Base-by-base conservation (phyloP, 1,140 invertebrate species). In the Temnothorax nylanderi region DNA sequence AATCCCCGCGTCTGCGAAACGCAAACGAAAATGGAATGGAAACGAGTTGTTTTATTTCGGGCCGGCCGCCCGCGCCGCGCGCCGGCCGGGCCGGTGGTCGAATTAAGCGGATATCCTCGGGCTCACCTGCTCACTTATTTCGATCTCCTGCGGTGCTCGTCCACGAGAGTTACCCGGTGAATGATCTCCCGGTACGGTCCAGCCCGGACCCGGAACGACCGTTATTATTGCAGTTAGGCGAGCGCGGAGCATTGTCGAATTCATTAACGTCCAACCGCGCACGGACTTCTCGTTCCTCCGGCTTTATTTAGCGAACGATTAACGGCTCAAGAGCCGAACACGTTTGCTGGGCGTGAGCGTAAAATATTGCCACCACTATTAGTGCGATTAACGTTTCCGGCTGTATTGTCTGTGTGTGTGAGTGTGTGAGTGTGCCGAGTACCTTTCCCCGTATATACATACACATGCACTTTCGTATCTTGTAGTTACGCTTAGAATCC, bases 241-340 rank as follows among this genome's bases (percentile, higher is more conserved):
- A 88, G 72, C 51, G 16, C 51, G 58, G 67, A 62, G 71, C 56
- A 90, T 86, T 90, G 86, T 88, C 76, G 69, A 82, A 90, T 90
- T 90, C 89, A 88, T 90, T 90, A 90, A 72, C 89, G 65, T 49
- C 54, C 56, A 16, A 21, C 44, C 77, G 34, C 47, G 34, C 21
- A 21, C 44, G 44, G 65, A 65, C 69, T 51, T 74, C 58, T 49
- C 75, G 69, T 87, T 58, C 54, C 32, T 77, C 64, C 54, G 75
- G 78, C 60, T 88, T 67, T 89, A 85, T 91, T 91, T 89, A 88
- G 58, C 85, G 21, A 89, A 81, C 87, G 77, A 91, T 91, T 91
- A 91, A 85, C 90, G 76, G 49, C 47, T 51, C 34, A 80, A 71
- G 34, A 82, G 76, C 60, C 88, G 85, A 88, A 71, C 69, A 75